Conservation (phyloP, 1,140 invertebrate genomes). For the Drosophila prosaltans region DNA sequence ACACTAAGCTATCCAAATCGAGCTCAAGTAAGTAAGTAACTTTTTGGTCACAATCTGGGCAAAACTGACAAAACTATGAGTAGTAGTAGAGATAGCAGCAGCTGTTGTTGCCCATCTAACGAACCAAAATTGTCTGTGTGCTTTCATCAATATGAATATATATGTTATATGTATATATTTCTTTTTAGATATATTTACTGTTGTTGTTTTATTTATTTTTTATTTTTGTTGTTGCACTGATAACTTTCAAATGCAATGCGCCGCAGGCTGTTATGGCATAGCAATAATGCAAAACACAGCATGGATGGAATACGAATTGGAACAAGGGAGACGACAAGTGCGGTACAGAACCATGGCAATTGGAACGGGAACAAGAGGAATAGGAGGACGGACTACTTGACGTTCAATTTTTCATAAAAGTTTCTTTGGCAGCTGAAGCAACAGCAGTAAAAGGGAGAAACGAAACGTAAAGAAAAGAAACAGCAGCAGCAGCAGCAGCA, state of each 20-base stretch:
- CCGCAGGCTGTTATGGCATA: slow-evolving; percentile 77
- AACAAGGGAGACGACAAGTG: not conserved
- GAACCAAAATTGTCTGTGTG: slow-evolving; percentile 28
- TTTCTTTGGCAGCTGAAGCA: slow-evolving; percentile 62
- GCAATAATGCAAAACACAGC: slow-evolving; percentile 77
- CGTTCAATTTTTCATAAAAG: slow-evolving; percentile 79
- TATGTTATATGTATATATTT: slow-evolving; percentile 15
- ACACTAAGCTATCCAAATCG: slow-evolving; percentile 75
- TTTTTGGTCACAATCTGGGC: slow-evolving; percentile 45
- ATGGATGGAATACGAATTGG: slow-evolving; percentile 15
- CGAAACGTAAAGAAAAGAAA: slow-evolving; percentile 2
- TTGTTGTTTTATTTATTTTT: not conserved
- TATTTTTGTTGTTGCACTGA: slow-evolving; percentile 46
- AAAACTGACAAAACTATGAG: slow-evolving; percentile 9
- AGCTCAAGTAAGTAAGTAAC: slow-evolving; percentile 79
- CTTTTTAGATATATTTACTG: no score
- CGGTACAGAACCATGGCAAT: no score
- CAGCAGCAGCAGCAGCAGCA: not conserved
- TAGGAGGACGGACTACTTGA: slow-evolving; percentile 42
- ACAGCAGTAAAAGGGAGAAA: slow-evolving; percentile 26
- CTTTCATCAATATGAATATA: slow-evolving; percentile 28
- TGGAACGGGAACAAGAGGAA: slow-evolving; percentile 1
- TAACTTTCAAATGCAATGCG: slow-evolving; percentile 81
- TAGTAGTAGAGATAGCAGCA: slow-evolving; percentile 1
- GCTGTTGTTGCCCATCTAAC: slow-evolving; percentile 45